Evolutionary conservation across 2,113 vertebrate genomes (phyloP).

Genomic region (Scytalopus superciliaris): DNA sequence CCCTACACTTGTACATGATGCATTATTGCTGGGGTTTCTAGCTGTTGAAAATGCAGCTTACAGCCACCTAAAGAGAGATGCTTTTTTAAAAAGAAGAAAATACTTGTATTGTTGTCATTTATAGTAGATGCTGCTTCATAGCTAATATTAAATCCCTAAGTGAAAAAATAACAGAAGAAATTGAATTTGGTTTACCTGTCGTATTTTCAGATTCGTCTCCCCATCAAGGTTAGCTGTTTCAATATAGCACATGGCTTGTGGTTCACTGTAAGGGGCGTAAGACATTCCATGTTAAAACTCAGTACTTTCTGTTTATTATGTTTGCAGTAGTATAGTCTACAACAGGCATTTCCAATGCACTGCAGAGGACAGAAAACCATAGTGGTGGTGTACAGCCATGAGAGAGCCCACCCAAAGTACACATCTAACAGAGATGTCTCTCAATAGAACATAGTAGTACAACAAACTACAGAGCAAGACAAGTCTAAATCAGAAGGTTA

Average conservation of each 20-base stretch:
- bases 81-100: too few relatives aligned
- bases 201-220: constrained; percentile 97
- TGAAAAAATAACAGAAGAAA: background rate
- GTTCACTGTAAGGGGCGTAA: constrained; percentile 81
- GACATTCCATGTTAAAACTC: background rate
- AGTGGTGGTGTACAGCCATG: background rate
- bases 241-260: constrained; percentile 98
- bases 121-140: background rate
- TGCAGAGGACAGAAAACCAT: background rate
- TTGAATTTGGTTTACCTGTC: constrained; percentile 82
- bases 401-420: background rate
- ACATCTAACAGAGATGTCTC: background rate
- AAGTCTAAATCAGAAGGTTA: background rate
- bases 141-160: background rate
- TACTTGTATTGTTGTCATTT: background rate
- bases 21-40: background rate
- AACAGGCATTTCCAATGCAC: background rate
- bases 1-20: background rate
- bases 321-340: background rate
- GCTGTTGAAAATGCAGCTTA: background rate
- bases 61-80: background rate
- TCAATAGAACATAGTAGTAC: background rate
- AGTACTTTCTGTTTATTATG: background rate
- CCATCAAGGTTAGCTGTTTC: constrained; percentile 99
- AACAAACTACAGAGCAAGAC: background rate